A percentile compares a stretch with the other conserved stretches of the same genome.
phyloP scores from a whole-genome alignment of 2,797 vertebrate genomes.

The Chloroceryle inda region DNA sequence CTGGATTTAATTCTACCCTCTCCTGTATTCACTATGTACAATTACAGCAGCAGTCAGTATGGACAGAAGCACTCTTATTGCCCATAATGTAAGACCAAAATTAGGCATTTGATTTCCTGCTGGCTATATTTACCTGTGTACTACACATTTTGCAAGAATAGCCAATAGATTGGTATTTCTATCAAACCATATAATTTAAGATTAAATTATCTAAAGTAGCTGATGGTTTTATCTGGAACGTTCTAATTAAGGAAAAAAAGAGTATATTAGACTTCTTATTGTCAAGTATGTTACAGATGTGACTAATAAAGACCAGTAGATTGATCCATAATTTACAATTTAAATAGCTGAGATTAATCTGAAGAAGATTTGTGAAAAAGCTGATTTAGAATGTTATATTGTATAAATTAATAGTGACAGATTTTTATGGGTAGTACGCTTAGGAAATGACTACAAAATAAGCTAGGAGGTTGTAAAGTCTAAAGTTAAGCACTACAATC shows the following conservation, averaged over 20 bases:
- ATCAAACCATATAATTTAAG: neutral
- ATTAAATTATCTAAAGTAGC: neutral
- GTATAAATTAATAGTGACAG: conserved; percentile 58
- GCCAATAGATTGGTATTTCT: neutral
- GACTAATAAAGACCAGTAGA: conserved; percentile 30
- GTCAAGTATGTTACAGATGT: conserved; percentile 15
- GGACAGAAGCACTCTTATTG: neutral
- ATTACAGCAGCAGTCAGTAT: neutral
- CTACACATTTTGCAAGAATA: neutral
- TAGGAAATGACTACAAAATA: conserved; percentile 64
- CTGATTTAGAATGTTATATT: conserved; percentile 54
- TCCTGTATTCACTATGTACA: neutral
- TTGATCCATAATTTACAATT: conserved; percentile 45
- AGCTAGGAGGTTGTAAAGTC: conserved; percentile 27
- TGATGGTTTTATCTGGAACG: neutral
- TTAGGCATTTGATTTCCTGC: neutral
- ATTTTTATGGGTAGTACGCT: conserved; percentile 61
- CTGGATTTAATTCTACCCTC: neutral
- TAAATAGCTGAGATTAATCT: conserved; percentile 63
- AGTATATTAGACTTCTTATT: neutral
- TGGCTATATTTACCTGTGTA: neutral
- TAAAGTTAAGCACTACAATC: conserved; percentile 52
- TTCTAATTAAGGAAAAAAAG: neutral
- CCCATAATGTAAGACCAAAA: neutral
- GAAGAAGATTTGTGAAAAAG: conserved; percentile 69